A percentile compares a stretch with the other conserved stretches of the same genome.
Evolutionary conservation across 2,113 vertebrate genomes (phyloP).

Genomic region (Serilophus lunatus): DNA sequence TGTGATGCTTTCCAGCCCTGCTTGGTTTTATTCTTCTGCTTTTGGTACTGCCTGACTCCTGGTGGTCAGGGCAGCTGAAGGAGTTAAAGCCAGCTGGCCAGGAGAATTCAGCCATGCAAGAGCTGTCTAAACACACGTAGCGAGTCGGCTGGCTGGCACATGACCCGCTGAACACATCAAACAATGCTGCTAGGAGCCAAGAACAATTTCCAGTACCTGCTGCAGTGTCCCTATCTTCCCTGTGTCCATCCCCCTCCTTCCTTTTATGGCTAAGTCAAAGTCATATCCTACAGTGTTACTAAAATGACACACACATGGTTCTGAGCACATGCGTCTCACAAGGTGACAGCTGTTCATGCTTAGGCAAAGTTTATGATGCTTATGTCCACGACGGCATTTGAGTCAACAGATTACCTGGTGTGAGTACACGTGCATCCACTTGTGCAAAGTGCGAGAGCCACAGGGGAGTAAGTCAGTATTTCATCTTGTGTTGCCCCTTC

Average conservation of each 20-base stretch:
- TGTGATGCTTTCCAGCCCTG: not conserved
- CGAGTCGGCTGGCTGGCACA: slow-evolving; percentile 43
- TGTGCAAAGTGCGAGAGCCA: not conserved
- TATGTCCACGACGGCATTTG: not conserved
- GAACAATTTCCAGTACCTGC: slow-evolving; percentile 47
- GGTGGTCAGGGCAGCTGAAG: not conserved
- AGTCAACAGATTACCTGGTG: not conserved
- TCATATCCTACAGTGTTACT: not conserved
- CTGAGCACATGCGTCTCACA: slow-evolving; percentile 12
- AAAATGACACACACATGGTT: slow-evolving; percentile 5
- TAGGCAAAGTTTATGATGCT: not conserved
- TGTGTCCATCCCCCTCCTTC: not conserved
- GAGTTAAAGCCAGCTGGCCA: slow-evolving; percentile 36
- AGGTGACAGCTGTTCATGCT: slow-evolving; percentile 10
- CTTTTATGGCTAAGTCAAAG: slow-evolving; percentile 21
- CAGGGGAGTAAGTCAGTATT: not conserved
- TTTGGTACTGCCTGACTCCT: not conserved
- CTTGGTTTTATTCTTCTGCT: not conserved
- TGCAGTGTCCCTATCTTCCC: not conserved
- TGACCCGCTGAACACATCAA: slow-evolving; percentile 44
- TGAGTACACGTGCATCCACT: not conserved
- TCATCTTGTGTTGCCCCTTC: not conserved
- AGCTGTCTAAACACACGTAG: slow-evolving; percentile 49
- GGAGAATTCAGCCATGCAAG: slow-evolving; percentile 34
- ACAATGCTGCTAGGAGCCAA: slow-evolving; percentile 50